Conservation (phyloP, 2,113 vertebrate species). For the Damaliscus lunatus region DNA sequence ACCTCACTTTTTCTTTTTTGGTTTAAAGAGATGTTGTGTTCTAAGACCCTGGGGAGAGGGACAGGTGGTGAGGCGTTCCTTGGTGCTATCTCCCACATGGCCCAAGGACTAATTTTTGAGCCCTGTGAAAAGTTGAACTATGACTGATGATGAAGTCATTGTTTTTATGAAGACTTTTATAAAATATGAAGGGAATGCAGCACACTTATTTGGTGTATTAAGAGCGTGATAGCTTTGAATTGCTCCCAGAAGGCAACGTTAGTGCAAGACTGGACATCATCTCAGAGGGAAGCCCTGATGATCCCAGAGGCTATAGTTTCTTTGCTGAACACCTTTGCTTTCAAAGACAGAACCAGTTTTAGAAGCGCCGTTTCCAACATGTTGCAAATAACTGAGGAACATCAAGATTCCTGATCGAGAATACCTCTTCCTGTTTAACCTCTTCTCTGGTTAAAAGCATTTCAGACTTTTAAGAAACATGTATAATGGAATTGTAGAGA, state of each 20-base stretch:
- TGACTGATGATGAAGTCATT: background rate
- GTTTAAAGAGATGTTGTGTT: background rate
- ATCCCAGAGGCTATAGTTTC: background rate
- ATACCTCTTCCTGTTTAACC: background rate
- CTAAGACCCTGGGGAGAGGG: background rate
- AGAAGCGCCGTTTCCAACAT: background rate
- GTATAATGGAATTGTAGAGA: background rate
- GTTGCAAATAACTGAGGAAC: background rate
- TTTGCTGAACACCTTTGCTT: background rate
- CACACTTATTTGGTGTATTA: background rate
- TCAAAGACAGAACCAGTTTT: background rate
- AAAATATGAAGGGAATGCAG: background rate
- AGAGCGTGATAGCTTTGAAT: background rate
- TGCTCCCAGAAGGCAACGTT: background rate
- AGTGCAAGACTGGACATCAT: background rate
- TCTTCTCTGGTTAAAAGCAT: constrained; percentile 8
- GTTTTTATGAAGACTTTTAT: background rate
- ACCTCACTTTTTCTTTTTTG: background rate
- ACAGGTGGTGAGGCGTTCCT: background rate
- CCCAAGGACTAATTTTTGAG: background rate
- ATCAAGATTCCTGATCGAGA: background rate
- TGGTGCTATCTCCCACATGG: background rate
- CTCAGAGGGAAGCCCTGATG: background rate
- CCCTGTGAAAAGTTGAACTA: background rate
- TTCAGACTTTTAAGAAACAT: background rate